Conservation (phyloP, 2,888 invertebrate species). For the Epiblema foenella region DNA sequence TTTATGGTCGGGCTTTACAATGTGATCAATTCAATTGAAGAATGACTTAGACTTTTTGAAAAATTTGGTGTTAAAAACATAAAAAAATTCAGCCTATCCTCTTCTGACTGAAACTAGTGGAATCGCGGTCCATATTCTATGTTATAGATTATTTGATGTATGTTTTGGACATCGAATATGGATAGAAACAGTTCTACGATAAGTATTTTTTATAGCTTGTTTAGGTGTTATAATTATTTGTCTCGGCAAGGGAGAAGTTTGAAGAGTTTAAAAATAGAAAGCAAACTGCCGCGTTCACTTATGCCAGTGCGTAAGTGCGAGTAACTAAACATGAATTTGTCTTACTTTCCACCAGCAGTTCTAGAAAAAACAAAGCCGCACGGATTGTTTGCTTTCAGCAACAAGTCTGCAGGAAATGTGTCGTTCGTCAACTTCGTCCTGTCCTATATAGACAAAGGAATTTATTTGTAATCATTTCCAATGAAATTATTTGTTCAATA, state of each 20-base stretch:
- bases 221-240: no score
- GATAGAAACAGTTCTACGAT: no score
- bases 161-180: no score
- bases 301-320: slow-evolving; percentile 51
- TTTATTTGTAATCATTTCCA: background rate
- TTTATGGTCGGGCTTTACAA: no score
- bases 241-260: background rate
- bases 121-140: no score
- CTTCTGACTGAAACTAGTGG: no score
- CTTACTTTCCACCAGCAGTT: slow-evolving; percentile 49
- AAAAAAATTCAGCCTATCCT: no score
- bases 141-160: no score
- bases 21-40: no score
- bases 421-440: slow-evolving; percentile 20
- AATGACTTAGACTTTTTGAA: no score
- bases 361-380: slow-evolving; percentile 22
- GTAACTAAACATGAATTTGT: slow-evolving; percentile 50
- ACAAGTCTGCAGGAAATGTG: slow-evolving; percentile 39
- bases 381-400: slow-evolving; percentile 37
- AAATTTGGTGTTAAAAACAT: no score
- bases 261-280: background rate
- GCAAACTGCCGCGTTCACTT: slow-evolving; percentile 34
- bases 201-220: no score
- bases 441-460: slow-evolving; percentile 4
- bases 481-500: background rate